Evolutionary conservation across 2,888 invertebrate species (phyloP).

Genomic region (Ectemnius cavifrons): DNA sequence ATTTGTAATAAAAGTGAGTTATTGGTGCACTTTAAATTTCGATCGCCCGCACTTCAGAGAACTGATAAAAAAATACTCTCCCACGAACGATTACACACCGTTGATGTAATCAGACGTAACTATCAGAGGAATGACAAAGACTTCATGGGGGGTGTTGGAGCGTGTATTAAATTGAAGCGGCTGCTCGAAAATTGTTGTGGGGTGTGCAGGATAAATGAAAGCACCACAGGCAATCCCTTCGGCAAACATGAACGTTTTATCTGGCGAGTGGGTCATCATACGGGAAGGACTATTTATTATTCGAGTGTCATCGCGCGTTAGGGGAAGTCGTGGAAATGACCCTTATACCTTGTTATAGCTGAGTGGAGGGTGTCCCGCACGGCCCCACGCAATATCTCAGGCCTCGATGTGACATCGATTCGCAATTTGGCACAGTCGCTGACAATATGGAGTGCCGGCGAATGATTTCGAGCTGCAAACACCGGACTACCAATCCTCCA

Average conservation of each 20-base stretch:
- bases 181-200: too few species aligned
- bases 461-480: constrained; percentile 54
- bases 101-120: too few species aligned
- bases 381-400: constrained; percentile 39
- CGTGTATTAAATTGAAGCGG: too few species aligned
- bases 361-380: constrained; percentile 13
- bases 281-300: constrained; percentile 26
- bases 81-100: too few species aligned
- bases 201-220: too few species aligned
- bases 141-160: too few species aligned
- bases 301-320: constrained; percentile 15
- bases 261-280: neutral
- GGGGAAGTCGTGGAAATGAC: constrained; percentile 26
- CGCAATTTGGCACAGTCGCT: constrained; percentile 56
- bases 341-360: constrained; percentile 30
- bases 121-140: too few species aligned
- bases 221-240: too few species aligned
- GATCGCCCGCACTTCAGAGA: too few species aligned
- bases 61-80: too few species aligned
- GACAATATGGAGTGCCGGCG: constrained; percentile 50
- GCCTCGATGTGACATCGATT: constrained; percentile 56
- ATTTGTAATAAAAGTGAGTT: too few species aligned
- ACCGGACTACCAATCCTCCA: constrained; percentile 27
- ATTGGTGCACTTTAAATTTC: too few species aligned
- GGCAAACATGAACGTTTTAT: neutral